These are phyloP conservation scores for Rosalia funebris DNA, from an alignment of 2,888 invertebrate genomes.

Conservation along the genomic window DNA sequence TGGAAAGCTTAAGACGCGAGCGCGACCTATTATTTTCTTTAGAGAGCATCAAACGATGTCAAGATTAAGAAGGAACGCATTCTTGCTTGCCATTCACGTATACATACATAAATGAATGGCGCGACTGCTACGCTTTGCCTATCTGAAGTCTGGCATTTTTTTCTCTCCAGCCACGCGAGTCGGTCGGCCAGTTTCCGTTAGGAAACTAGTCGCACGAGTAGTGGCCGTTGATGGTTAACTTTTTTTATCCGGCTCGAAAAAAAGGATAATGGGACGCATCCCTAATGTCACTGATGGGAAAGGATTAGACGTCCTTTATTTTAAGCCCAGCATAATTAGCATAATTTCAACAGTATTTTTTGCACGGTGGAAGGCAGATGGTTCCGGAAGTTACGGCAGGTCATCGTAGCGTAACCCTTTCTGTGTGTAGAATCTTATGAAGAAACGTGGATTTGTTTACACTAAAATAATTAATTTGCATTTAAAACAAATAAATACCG, in stretches of 20 bases:
- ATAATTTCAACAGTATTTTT: conserved; percentile 38
- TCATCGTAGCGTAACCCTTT: conserved; percentile 4
- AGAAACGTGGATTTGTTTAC: too few species aligned
- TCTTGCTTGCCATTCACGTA: conserved; percentile 19
- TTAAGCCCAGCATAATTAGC: conserved; percentile 40
- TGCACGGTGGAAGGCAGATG: conserved; percentile 29
- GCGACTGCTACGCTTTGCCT: conserved; percentile 2
- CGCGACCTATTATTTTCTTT: conserved; percentile 34
- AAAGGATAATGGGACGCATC: conserved; percentile 33
- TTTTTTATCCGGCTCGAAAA: conserved; percentile 12
- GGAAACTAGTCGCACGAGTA: neutral
- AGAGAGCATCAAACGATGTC: conserved; percentile 32
- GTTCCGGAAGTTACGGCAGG: conserved; percentile 26
- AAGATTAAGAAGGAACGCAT: conserved; percentile 35
- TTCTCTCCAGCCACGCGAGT: neutral
- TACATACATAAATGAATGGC: conserved; percentile 2
- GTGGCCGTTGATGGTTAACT: conserved; percentile 13
- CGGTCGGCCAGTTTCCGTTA: conserved; percentile 4
- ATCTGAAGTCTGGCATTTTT: neutral
- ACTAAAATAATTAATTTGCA: too few species aligned
- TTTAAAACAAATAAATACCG: too few species aligned
- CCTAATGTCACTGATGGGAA: conserved; percentile 35
- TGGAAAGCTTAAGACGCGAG: conserved; percentile 28
- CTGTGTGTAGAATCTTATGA: neutral
- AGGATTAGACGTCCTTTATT: conserved; percentile 41